These are phyloP conservation scores for Porites divaricata DNA, from an alignment of 92 coral and sea anemone species.

Conservation along the genomic window DNA sequence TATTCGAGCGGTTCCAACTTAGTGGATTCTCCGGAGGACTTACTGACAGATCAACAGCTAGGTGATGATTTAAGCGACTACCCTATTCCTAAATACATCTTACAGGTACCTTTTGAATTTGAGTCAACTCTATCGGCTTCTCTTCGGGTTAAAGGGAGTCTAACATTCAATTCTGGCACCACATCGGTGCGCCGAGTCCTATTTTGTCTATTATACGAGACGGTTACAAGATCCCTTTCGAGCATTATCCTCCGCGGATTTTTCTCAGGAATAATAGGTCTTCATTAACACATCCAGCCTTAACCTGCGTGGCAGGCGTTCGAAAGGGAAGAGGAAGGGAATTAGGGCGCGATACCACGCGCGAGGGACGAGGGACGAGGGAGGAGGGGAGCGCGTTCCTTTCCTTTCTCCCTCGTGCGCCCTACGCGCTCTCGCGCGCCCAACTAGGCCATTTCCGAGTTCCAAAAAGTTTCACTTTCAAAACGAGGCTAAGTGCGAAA, in stretches of 20 bases:
- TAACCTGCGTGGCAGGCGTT: no score
- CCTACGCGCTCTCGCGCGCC: no score
- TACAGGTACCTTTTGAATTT: background rate
- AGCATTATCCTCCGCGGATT: constrained; percentile 16
- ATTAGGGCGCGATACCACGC: no score
- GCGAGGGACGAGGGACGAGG: no score
- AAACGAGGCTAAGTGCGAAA: no score
- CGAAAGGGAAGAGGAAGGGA: no score
- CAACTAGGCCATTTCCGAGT: no score
- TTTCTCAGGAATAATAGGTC: constrained; percentile 4
- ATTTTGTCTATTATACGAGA: constrained; percentile 36
- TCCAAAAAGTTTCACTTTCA: no score
- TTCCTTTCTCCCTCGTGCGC: no score
- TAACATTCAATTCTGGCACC: constrained; percentile 28
- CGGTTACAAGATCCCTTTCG: constrained; percentile 47
- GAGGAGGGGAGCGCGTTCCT: no score
- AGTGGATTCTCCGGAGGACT: background rate
- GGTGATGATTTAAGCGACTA: background rate
- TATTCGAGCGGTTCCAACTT: constrained; percentile 1
- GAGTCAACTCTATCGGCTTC: background rate
- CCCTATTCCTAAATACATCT: background rate
- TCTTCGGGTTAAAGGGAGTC: background rate
- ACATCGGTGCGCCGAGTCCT: constrained; percentile 27
- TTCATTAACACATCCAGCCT: constrained; percentile 24
- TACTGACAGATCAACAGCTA: background rate